These are phyloP conservation scores for Drosophila testacea DNA, from an alignment of 2,888 invertebrate genomes.

Conservation along the genomic window DNA sequence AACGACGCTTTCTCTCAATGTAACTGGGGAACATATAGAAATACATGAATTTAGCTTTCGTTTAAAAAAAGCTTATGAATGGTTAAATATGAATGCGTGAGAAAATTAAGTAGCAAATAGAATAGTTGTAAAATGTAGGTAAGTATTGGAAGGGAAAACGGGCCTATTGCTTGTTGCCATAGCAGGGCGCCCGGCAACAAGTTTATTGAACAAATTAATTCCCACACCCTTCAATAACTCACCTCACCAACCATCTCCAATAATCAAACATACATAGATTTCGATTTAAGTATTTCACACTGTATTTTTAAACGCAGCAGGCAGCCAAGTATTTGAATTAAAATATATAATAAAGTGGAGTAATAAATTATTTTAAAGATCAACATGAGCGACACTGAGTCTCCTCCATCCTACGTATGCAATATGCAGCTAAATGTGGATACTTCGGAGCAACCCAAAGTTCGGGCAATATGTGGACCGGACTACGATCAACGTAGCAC, in stretches of 20 bases:
- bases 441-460: conserved; percentile 42
- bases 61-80: not conserved
- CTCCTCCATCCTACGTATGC: conserved; percentile 41
- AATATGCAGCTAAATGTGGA: conserved; percentile 62
- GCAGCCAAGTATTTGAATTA: conserved; percentile 31
- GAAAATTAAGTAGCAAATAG: conserved; percentile 48
- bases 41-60: conserved; percentile 21
- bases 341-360: not conserved
- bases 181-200: conserved; percentile 68
- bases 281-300: conserved; percentile 8
- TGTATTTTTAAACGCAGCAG: conserved; percentile 45
- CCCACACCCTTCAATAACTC: conserved; percentile 17
- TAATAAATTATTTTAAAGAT: conserved; percentile 10
- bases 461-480: conserved; percentile 39
- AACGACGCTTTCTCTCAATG: conserved; percentile 60
- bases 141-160: conserved; percentile 2
- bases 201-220: conserved; percentile 73
- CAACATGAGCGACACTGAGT: conserved; percentile 54
- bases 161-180: conserved; percentile 58
- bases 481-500: conserved; percentile 39
- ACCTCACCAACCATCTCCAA: not conserved
- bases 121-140: conserved; percentile 19
- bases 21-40: conserved; percentile 21
- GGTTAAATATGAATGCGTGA: conserved; percentile 55
- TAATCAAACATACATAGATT: conserved; percentile 7